phyloP scores from a whole-genome alignment of 2,797 vertebrate genomes.

The Tapera naevia region DNA sequence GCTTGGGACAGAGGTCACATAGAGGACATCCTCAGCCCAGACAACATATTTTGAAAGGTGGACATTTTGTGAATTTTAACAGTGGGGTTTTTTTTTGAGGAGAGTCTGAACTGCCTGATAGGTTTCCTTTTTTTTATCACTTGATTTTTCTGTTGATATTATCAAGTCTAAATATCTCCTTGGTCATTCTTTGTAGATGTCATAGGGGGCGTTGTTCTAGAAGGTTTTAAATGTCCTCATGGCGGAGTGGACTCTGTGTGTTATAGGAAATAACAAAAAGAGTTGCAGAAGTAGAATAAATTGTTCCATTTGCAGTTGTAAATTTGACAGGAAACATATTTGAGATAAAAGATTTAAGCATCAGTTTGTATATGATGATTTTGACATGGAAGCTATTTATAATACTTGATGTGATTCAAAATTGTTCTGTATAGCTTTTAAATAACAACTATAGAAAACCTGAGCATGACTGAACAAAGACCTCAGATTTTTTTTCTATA shows the following conservation, averaged over 20 bases:
- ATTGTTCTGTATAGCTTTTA: not conserved
- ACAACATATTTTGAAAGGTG: not conserved
- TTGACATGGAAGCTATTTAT: not conserved
- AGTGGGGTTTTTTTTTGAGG: fast-evolving
- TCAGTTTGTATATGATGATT: not conserved
- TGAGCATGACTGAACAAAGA: not conserved
- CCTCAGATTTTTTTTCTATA: not conserved
- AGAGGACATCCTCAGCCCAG: not conserved
- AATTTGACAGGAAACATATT: not conserved
- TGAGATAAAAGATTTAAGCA: not conserved
- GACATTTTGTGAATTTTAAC: not conserved
- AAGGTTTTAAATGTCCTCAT: not conserved
- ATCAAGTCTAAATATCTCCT: not conserved
- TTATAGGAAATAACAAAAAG: not conserved
- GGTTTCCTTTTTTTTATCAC: not conserved
- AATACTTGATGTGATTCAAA: not conserved
- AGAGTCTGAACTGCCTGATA: not conserved
- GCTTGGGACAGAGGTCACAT: not conserved
- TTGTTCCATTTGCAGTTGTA: not conserved
- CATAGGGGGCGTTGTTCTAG: not conserved
- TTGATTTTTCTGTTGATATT: not conserved
- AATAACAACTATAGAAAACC: not conserved
- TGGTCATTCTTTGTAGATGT: not conserved
- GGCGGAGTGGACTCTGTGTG: not conserved
- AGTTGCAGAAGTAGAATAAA: not conserved